phyloP scores from a whole-genome alignment of 1,140 invertebrate species.

The Dendrolimus punctatus region DNA sequence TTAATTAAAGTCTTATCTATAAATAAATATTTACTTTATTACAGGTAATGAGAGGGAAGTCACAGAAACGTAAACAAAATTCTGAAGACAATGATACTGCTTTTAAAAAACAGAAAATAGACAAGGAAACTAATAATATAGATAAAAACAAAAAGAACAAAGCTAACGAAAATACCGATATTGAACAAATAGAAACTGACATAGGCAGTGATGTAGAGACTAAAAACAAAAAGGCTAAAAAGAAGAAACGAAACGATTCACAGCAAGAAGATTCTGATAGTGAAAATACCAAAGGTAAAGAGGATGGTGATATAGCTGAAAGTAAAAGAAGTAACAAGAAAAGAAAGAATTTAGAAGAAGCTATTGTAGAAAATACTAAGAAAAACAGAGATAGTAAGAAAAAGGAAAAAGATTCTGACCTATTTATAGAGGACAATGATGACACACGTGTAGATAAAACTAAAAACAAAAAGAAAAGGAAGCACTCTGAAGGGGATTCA shows the following conservation, averaged over 20 bases:
- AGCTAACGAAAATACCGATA: constrained; percentile 4
- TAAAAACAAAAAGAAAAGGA: no score
- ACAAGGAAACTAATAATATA: constrained; percentile 5
- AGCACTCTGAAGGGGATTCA: no score
- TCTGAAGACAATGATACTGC: constrained; percentile 4
- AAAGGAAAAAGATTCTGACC: no score
- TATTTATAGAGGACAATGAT: no score
- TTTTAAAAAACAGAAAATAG: constrained; percentile 14
- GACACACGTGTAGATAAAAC: no score
- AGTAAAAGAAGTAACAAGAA: neutral
- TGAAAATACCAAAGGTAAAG: constrained; percentile 4
- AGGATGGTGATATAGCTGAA: neutral
- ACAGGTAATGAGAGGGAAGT: constrained; percentile 21
- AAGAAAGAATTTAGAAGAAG: no score
- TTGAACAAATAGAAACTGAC: constrained; percentile 4
- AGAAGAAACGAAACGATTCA: constrained; percentile 13
- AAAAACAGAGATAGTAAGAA: no score
- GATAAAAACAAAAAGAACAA: constrained; percentile 11
- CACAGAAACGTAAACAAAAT: constrained; percentile 10
- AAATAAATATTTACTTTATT: constrained; percentile 1
- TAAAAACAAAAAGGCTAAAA: constrained; percentile 8
- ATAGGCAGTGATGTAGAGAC: constrained; percentile 4
- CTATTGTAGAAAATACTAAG: no score
- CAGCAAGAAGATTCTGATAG: constrained; percentile 13
- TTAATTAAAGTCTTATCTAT: no score